These are phyloP conservation scores for Pseudocheirus occidentalis DNA, from an alignment of 2,797 vertebrate species.

Conservation along the genomic window DNA sequence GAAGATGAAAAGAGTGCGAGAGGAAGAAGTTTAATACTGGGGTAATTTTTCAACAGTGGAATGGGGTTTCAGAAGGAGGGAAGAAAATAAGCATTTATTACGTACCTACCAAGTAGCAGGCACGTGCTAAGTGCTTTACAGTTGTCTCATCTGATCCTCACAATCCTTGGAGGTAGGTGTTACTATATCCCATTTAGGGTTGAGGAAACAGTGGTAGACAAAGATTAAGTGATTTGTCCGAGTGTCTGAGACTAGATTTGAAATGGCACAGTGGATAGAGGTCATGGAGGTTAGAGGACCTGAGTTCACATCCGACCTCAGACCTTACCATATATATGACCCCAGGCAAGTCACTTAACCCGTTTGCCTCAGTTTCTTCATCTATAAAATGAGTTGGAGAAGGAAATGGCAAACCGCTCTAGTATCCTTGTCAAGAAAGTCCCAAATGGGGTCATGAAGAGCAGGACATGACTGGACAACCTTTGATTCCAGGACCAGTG, in stretches of 20 bases:
- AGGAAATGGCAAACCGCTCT: not conserved
- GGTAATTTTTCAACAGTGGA: not conserved
- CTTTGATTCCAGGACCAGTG: not conserved
- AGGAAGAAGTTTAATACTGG: not conserved
- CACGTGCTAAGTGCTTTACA: not conserved
- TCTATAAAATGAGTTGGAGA: not conserved
- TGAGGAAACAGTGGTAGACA: not conserved
- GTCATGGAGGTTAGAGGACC: not conserved
- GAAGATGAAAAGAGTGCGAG: not conserved
- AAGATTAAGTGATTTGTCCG: not conserved
- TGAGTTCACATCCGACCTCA: not conserved
- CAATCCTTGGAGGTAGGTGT: not conserved
- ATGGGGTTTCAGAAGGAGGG: not conserved
- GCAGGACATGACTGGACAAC: not conserved
- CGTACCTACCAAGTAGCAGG: not conserved
- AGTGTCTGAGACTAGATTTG: not conserved
- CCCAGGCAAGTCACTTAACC: not conserved
- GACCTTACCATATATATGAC: not conserved
- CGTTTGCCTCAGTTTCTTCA: not conserved
- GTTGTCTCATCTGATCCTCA: not conserved
- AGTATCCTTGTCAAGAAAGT: not conserved
- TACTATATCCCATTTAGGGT: not conserved
- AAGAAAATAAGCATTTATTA: not conserved
- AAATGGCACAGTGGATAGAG: no score
- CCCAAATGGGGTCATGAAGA: not conserved